Evolutionary conservation across 53 echinoderm and acorn worm species (phyloP).

Genomic region (Zoroaster sp.): DNA sequence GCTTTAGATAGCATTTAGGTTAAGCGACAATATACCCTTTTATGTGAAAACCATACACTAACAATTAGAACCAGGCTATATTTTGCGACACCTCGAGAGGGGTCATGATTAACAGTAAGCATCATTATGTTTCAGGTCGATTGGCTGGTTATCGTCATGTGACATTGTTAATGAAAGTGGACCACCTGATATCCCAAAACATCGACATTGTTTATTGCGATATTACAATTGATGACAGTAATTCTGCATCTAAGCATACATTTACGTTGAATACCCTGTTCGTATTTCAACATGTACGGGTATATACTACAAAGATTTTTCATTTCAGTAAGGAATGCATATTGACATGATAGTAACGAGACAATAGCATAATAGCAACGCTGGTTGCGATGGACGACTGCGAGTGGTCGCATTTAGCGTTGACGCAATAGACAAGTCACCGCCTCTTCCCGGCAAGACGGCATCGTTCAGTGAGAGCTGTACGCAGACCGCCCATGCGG

Average conservation of each 20-base stretch:
- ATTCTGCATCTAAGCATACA: too few species aligned
- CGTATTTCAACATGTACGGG: too few species aligned
- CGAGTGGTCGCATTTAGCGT: neutral
- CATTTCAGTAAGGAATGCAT: too few species aligned
- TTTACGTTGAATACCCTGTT: too few species aligned
- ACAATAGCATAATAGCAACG: neutral
- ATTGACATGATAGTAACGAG: neutral
- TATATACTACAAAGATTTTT: too few species aligned
- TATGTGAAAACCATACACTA: too few species aligned
- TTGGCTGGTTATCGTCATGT: neutral
- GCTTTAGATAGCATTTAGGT: neutral
- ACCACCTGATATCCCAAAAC: neutral
- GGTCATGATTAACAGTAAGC: neutral
- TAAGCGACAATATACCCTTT: neutral
- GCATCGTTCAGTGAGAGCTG: neutral
- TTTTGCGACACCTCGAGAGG: neutral
- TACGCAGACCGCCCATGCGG: neutral
- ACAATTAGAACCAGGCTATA: neutral
- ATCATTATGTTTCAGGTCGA: neutral
- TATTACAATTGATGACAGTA: neutral
- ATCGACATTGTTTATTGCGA: neutral
- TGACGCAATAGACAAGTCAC: conserved; percentile 10
- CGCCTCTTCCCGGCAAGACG: neutral
- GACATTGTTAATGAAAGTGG: neutral
- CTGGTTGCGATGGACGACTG: neutral